Evolutionary conservation across 2,113 vertebrate genomes (phyloP), one percentile per base, ranked within the genome.

Genomic region (Lagopus leucura): DNA sequence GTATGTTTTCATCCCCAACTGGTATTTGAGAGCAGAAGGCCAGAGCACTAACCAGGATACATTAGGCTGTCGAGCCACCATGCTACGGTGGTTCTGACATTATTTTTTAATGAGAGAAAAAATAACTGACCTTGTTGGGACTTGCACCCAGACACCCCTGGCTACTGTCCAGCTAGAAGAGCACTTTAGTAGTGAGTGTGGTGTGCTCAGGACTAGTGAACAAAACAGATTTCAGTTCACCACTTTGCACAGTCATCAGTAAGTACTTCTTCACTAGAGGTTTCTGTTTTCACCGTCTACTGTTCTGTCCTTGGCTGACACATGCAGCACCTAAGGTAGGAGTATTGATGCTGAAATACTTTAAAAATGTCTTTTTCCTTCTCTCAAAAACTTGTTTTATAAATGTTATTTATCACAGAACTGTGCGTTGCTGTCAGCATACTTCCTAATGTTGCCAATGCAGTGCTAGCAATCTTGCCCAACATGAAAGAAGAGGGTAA

Each of bases 111-210:
- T 92, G 94, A 94, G 86, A 67, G 52, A 38, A 81, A 85, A 81
- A 96, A 89, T 21, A 89, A 19, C 85, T 95, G 95, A 94, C 95
- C 95, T 97, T 96, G 93, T 50, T 90, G 81, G 75, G 45, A 78
- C 88, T 92, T 90, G 90, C 83, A 86, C 69, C 88, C 65, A 54
- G 65, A 65, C 81, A 88, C 85, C 86, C 72, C 45, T 92, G 80
- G 89, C 89, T 81, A 13, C 36, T 45, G 17, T 57, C 65, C 94
- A 91, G 28, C 45, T 72, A 80, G 64, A 65, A 52, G 65, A 69
- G 50, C 45, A 11, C 38, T 92, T 92, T 14, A 81, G 60, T 71
- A 94, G 66, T 66, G 45, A 82, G 24, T 27, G 13, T 88, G 75
- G 61, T 40, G 6, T 3, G 45, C 13, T 63, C 19, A 40, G 57